Base-by-base conservation (phyloP, 2,113 vertebrate genomes). In the Cyprinus carpio region DNA sequence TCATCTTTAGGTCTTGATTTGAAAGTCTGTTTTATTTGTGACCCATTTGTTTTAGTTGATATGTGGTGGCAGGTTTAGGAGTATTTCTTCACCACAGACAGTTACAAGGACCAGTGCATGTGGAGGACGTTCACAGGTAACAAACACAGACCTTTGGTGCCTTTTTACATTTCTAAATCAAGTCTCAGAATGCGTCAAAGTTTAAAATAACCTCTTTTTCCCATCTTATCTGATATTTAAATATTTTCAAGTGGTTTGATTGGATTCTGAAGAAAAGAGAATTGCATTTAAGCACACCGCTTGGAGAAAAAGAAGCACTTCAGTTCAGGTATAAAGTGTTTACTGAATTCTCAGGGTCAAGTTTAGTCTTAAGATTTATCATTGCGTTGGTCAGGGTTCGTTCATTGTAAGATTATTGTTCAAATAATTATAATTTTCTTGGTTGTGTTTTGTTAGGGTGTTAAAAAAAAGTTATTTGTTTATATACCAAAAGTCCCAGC, bases 321-420 rank as follows among this genome's bases (percentile, higher is more conserved):
- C 85, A 82, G 27, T 65, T 46, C 37, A 89, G 86, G 91, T 91
- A 86, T 81, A 60, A 74, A 46, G 7, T 20, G 4, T 43, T 23
- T 31, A 15, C 51, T 13, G 3, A 29, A 58, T 34, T 62, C 1
- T 60, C 11, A 62, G 25, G 3, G 6, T 60, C 2, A 37, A 34
- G 6, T 37, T 34, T 37, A 13, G 12, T 31, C 1, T 25, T 23
- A 71, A 40, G 67, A 71, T 71, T 71, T 40, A 71, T 71, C 18
- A 23, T 23, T 71, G 18, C 23, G 10, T 71, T 40, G 27, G 64
- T 31, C 9, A 69, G 20, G 31, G 18, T 69, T 34, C 10, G 31
- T 37, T 69, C 4, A 6, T 71, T 71, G 34, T 37, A 34, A 18
- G 6, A 18, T 34, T 1, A 0, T 34, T 67, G 64, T 34, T 31